Percentiles rank a stretch among this genome's conserved stretches.
Evolutionary conservation across 2,797 vertebrate genomes (phyloP).

Genomic region (Parauchenoglanis punctatus): DNA sequence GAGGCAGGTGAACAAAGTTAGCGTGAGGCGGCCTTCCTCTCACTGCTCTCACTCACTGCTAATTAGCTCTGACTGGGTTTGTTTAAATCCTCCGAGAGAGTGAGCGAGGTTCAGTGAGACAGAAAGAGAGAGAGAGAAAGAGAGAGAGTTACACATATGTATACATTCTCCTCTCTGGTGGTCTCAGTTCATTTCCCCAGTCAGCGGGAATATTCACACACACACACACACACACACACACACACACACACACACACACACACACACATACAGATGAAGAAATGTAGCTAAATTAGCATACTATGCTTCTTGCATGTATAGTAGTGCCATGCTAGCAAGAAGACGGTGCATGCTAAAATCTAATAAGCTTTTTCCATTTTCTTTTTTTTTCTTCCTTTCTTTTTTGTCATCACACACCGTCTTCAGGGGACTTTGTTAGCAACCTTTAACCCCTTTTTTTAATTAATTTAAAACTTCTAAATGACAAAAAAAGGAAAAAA

Average conservation of each 20-base stretch:
- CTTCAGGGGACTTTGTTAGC: neutral
- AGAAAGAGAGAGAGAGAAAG: conserved; percentile 11
- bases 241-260: conserved; percentile 60
- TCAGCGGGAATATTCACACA: conserved; percentile 70
- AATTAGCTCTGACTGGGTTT: conserved; percentile 87
- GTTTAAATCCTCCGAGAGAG: conserved; percentile 81
- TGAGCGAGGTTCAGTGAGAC: conserved; percentile 57
- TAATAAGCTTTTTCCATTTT: neutral
- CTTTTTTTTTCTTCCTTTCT: neutral
- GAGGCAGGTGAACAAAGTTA: conserved; percentile 87
- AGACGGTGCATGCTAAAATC: conserved; percentile 50
- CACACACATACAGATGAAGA: conserved; percentile 52
- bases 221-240: conserved; percentile 21
- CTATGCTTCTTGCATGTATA: neutral
- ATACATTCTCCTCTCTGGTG: conserved; percentile 72
- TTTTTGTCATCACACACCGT: neutral
- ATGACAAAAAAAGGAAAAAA: neutral
- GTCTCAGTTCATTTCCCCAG: conserved; percentile 77
- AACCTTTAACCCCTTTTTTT: neutral
- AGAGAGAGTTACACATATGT: conserved; percentile 65
- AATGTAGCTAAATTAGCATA: neutral
- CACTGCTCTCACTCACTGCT: conserved; percentile 80
- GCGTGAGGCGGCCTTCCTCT: conserved; percentile 77
- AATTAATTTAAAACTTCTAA: neutral
- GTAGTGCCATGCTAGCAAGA: neutral